phyloP scores from a whole-genome alignment of 2,113 vertebrate species.

The Rhinolophus sinicus region DNA sequence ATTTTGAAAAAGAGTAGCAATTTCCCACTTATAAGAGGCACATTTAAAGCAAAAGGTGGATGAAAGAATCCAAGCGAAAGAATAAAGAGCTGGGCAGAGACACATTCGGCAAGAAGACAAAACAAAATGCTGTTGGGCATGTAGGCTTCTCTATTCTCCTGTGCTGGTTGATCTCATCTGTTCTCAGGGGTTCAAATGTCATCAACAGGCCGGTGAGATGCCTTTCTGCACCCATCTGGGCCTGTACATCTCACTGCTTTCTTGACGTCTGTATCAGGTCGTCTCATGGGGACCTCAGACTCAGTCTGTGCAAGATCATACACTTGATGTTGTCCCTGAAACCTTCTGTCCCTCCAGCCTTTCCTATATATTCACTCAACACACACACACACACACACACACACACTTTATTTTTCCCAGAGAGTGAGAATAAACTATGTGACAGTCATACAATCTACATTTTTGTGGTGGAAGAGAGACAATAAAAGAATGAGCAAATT shows the following conservation, averaged over 20 bases:
- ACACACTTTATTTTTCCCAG: neutral
- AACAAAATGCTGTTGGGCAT: rapidly evolving
- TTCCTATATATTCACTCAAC: neutral
- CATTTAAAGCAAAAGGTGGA: neutral
- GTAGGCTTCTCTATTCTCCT: rapidly evolving
- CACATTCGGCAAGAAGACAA: neutral
- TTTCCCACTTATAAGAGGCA: neutral
- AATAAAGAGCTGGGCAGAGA: neutral
- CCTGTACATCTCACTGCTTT: rapidly evolving
- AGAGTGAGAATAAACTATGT: neutral
- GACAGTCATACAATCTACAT: neutral
- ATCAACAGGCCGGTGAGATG: rapidly evolving
- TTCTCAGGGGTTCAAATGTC: neutral
- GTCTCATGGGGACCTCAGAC: neutral
- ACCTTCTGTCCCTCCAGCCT: neutral
- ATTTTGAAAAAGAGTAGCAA: neutral
- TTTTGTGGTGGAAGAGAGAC: neutral
- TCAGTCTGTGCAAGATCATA: no score
- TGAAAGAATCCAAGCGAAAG: neutral
- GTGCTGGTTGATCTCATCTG: rapidly evolving
- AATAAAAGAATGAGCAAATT: neutral
- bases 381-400: neutral
- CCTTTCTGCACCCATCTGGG: rapidly evolving
- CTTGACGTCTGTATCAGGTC: rapidly evolving
- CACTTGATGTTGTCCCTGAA: neutral